Evolutionary conservation across 2,113 vertebrate genomes (phyloP).

Genomic region (Pleuronectes platessa): DNA sequence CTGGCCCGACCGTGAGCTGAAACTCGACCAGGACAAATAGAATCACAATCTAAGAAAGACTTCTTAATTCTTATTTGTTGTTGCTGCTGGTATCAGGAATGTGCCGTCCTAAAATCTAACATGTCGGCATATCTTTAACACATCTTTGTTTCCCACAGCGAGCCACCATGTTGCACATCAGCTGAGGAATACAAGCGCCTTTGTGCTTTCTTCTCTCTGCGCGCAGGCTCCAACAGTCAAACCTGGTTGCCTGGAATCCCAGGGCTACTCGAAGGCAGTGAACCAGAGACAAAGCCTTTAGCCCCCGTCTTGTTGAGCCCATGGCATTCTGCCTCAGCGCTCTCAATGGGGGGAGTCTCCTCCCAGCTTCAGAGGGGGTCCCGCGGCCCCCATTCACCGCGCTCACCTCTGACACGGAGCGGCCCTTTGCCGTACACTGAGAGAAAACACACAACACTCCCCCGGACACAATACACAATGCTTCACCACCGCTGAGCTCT

Average conservation of each 20-base stretch:
- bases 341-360: conserved; percentile 46
- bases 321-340: conserved; percentile 68
- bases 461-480: conserved; percentile 43
- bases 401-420: conserved; percentile 78
- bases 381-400: conserved; percentile 66
- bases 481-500: conserved; percentile 24
- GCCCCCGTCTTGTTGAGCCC: conserved; percentile 63
- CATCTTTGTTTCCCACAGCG: conserved; percentile 39
- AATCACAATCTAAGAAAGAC: neutral
- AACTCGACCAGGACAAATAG: conserved; percentile 1
- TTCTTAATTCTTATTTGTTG: neutral
- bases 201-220: conserved; percentile 57
- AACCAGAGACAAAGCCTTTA: conserved; percentile 77
- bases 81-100: neutral
- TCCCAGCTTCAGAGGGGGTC: conserved; percentile 57
- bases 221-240: conserved; percentile 42
- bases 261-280: conserved; percentile 61
- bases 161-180: conserved; percentile 62
- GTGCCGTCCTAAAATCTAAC: conserved; percentile 2
- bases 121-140: neutral
- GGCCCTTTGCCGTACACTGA: conserved; percentile 63
- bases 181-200: conserved; percentile 65
- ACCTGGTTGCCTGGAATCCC: conserved; percentile 77
- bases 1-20: neutral
- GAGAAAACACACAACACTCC: conserved; percentile 68